A percentile compares a stretch with the other conserved stretches of the same genome.
phyloP scores from a whole-genome alignment of 2,113 vertebrate species.

The Hiodon tergisus region DNA sequence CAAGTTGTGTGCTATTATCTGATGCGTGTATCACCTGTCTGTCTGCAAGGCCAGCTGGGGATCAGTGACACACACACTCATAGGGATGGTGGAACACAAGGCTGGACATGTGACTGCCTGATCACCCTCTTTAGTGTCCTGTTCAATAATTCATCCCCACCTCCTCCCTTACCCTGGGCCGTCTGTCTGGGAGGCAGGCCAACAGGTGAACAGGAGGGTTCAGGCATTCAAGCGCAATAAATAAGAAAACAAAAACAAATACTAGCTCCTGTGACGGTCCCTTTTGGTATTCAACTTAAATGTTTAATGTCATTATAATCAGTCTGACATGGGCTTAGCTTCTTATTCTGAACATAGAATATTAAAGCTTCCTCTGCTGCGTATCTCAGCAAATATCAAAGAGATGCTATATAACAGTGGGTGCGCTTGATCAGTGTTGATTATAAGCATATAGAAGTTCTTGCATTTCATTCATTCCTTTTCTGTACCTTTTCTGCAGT shows the following conservation, averaged over 20 bases:
- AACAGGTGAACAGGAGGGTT: slow-evolving; percentile 10
- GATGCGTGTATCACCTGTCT: slow-evolving; percentile 14
- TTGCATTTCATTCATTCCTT: slow-evolving; percentile 6
- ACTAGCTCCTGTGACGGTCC: neutral
- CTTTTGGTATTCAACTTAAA: neutral
- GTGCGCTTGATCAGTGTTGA: no score
- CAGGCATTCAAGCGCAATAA: slow-evolving; percentile 9
- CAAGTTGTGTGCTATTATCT: slow-evolving; percentile 2
- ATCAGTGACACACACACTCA: slow-evolving; percentile 12
- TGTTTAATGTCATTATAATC: neutral
- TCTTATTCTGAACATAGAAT: neutral
- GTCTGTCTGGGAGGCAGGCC: slow-evolving; percentile 18
- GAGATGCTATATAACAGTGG: no score
- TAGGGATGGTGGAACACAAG: slow-evolving; percentile 3
- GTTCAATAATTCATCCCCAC: slow-evolving; percentile 42
- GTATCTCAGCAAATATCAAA: no score
- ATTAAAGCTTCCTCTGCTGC: neutral
- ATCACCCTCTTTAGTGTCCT: slow-evolving; percentile 38
- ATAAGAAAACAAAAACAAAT: neutral
- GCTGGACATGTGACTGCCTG: slow-evolving; percentile 11
- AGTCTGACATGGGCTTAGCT: neutral
- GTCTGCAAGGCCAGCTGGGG: neutral
- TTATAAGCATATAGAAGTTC: neutral
- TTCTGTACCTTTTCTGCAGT: slow-evolving; percentile 68
- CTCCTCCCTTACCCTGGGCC: slow-evolving; percentile 14